Conservation (phyloP, 2,888 invertebrate species). For the Hypolimnas misippus region DNA sequence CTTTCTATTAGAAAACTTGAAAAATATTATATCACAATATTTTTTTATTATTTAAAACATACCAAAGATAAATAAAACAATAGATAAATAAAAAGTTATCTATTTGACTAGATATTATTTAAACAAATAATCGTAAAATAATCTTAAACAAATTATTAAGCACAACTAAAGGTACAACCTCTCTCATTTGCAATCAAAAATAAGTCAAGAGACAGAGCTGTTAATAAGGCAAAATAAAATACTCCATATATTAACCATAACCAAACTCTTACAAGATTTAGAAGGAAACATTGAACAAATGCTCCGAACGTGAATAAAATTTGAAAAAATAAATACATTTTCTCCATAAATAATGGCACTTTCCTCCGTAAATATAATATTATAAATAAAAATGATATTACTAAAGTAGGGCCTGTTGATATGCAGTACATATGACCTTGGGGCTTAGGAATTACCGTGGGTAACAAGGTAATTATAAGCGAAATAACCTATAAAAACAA, state of each 20-base stretch:
- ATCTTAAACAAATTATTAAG: slow-evolving; percentile 48
- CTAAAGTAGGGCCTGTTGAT: slow-evolving; percentile 72
- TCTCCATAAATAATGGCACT: slow-evolving; percentile 78
- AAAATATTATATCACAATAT: background rate
- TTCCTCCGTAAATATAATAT: slow-evolving; percentile 70
- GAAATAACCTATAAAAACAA: slow-evolving; percentile 64
- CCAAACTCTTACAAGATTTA: slow-evolving; percentile 71
- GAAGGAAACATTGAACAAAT: slow-evolving; percentile 74
- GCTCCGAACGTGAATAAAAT: slow-evolving; percentile 78
- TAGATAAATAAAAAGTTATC: background rate
- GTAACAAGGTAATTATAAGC: slow-evolving; percentile 63
- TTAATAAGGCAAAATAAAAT: slow-evolving; percentile 70
- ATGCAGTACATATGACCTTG: slow-evolving; percentile 79
- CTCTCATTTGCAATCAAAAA: slow-evolving; percentile 77
- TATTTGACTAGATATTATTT: slow-evolving; percentile 10
- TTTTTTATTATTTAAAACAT: background rate
- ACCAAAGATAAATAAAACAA: slow-evolving; percentile 1
- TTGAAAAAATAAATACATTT: slow-evolving; percentile 80
- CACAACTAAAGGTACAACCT: slow-evolving; percentile 79
- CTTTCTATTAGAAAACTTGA: no score
- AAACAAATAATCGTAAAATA: slow-evolving; percentile 24
- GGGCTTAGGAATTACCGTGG: slow-evolving; percentile 61
- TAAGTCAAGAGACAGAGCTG: slow-evolving; percentile 68
- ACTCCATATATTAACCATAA: slow-evolving; percentile 74
- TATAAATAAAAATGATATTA: slow-evolving; percentile 72